Base-by-base conservation (phyloP, 2,797 vertebrate species). In the Sandelia bainsii region DNA sequence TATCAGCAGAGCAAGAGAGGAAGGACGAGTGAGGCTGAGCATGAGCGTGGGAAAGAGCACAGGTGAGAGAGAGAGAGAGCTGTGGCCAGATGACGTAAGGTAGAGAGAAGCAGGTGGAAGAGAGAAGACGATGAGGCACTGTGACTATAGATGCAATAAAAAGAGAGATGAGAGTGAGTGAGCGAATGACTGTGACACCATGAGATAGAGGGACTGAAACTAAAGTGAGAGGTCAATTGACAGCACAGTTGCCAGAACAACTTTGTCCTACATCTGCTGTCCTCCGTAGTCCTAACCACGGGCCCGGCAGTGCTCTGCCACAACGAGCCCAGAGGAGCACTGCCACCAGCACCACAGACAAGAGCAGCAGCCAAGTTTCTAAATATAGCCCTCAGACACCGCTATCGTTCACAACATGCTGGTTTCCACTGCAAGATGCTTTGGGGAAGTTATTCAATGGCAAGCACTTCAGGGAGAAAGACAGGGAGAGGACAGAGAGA, bases 341-440 rank as follows among this genome's bases (percentile, higher is more conserved):
- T 8, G 54, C 76, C 68, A 75, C 62, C 61, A 63, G 79, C 82
- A 65, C 72, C 83, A 83, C 78, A 83, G 85, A 90, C 89, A 8
- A 62, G 74, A 85, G 84, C 80, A 90, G 85, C 89, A 74, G 86
- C 89, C 90, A 89, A 75, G 88, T 53, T 81, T 89, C 90, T 92
- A 92, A 91, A 93, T 85, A 91, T 92, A 93, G 90, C 54, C 70
- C 80, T 71, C 78, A 91, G 84, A 87, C 85, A 81, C 77, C 60
- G 37, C 81, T 78, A 85, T 84, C 73, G 74, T 85, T 87, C 87
- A 81, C 52, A 29, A 87, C 87, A 86, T 49, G 32, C 83, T 62
- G 83, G 79, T 83, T 84, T 80, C 63, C 81, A 84, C 87, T 81
- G 82, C 75, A 82, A 75, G 64, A 84, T 65, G 84, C 82, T 91